Conservation (phyloP, 2,113 vertebrate species). For the Alethe diademata region DNA sequence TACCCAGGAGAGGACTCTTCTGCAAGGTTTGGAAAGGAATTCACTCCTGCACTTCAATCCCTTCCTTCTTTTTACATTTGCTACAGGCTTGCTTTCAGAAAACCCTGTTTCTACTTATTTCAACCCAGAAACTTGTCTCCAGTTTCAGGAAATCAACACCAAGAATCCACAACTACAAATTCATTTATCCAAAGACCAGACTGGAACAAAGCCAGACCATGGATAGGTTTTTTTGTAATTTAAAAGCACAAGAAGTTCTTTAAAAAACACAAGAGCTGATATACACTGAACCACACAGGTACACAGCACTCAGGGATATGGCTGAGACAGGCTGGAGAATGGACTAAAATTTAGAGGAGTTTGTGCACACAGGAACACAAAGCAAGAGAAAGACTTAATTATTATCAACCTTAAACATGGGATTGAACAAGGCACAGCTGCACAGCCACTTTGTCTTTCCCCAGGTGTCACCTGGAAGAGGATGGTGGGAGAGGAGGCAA, state of each 20-base stretch:
- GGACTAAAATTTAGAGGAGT: neutral
- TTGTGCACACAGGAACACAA: neutral
- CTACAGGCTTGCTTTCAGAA: neutral
- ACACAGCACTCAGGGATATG: neutral
- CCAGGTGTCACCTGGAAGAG: neutral
- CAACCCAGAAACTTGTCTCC: neutral
- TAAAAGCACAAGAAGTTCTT: neutral
- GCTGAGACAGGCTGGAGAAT: neutral
- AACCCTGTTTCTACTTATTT: neutral
- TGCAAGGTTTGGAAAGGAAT: neutral
- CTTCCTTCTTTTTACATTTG: neutral
- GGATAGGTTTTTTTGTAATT: neutral
- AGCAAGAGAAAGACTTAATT: neutral
- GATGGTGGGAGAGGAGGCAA: too few species aligned
- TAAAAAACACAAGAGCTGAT: neutral
- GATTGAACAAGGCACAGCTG: neutral
- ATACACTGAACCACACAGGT: neutral
- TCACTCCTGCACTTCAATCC: neutral
- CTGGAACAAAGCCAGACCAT: neutral
- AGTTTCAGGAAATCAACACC: neutral
- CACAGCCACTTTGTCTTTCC: neutral
- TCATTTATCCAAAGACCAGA: neutral
- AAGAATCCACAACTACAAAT: neutral
- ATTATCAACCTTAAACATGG: accelerated
- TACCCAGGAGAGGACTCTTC: neutral